Conservation (phyloP, 2,888 invertebrate genomes). For the Scotopteryx bipunctaria region DNA sequence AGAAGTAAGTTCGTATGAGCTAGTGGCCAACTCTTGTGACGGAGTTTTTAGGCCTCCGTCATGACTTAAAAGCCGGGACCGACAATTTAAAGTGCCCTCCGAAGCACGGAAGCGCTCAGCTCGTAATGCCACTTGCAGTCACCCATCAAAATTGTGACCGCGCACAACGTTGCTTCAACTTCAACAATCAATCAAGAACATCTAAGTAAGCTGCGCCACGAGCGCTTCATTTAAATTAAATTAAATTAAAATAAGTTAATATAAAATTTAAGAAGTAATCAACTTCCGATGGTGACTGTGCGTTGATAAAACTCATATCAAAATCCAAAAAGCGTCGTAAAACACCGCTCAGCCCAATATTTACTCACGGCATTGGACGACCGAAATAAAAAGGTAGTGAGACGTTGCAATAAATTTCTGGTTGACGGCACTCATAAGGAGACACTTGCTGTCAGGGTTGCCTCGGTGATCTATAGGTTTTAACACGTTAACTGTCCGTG, state of each 20-base stretch:
- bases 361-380: slow-evolving; percentile 17
- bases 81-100: no score
- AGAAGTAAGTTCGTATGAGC: no score
- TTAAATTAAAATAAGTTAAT: background rate
- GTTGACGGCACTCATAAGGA: slow-evolving; percentile 23
- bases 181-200: no score
- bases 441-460: slow-evolving; percentile 20
- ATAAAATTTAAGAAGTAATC: background rate
- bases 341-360: slow-evolving; percentile 16
- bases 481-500: no score
- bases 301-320: slow-evolving; percentile 3
- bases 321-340: slow-evolving; percentile 14
- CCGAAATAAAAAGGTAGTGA: slow-evolving; percentile 26
- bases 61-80: no score
- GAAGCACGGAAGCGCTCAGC: no score
- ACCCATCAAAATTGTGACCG: no score
- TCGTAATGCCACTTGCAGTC: no score
- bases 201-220: no score
- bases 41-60: no score
- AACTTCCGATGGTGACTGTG: background rate
- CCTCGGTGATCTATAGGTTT: slow-evolving; percentile 5
- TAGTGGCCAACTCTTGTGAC: no score
- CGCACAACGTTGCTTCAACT: no score
- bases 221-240: background rate
- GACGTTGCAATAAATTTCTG: slow-evolving; percentile 23